Conservation (phyloP, 2,797 vertebrate genomes). For the Enteromius thamalakanensis region DNA sequence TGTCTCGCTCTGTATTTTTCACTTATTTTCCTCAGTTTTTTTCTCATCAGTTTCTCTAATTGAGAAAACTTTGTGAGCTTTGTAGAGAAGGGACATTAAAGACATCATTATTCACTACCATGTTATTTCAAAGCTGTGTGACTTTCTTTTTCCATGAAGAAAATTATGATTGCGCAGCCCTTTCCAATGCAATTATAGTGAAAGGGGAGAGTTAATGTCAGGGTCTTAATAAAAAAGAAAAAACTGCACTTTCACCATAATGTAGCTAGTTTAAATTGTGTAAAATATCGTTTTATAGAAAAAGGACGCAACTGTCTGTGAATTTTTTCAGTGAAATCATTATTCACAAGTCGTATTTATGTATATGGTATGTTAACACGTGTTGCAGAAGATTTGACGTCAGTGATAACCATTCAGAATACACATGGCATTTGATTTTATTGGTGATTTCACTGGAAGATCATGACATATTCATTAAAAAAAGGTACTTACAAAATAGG, state of each 20-base stretch:
- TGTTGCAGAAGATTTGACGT: not conserved
- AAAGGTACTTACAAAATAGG: too few species aligned
- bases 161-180: not conserved
- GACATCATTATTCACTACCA: not conserved
- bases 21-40: not conserved
- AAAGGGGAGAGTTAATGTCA: not conserved
- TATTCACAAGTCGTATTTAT: not conserved
- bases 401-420: not conserved
- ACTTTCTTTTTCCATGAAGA: not conserved
- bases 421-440: not conserved
- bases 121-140: not conserved
- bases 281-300: not conserved
- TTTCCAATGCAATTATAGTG: not conserved
- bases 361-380: not conserved
- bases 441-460: too few species aligned
- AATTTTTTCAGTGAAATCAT: not conserved
- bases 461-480: too few species aligned
- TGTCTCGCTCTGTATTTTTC: not conserved
- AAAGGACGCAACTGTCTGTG: not conserved
- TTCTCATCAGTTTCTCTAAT: not conserved
- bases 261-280: too few species aligned
- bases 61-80: not conserved
- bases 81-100: not conserved
- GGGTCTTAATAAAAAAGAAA: not conserved
- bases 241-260: too few species aligned